Evolutionary conservation across 2,888 invertebrate species (phyloP), one percentile per base, ranked within the genome.

Genomic region (Deilephila elpenor): DNA sequence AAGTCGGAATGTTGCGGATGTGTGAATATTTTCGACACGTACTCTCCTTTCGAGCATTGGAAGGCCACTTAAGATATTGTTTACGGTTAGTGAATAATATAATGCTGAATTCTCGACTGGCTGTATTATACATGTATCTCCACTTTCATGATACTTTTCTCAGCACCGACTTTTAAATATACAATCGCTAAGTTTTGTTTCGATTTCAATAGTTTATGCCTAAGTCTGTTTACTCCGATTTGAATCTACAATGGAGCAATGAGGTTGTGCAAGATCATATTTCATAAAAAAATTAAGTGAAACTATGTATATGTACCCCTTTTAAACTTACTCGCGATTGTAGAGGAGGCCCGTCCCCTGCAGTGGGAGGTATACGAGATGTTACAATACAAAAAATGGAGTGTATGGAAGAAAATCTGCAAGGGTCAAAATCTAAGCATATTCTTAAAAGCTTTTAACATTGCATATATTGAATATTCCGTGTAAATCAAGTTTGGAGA

Each of bases 1-100:
- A 75, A 70, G 73, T 73, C 73, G n/a, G 72, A 74, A 59, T 75
- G 62, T 14, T 73, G 71, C 80, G 82, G 89, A 89, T 82, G 73
- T 61, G 79, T 73, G 53, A 62, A 19, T 67, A 59, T 51, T 71
- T 59, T 67, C n/a, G 32, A 61, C 61, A 1, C 73, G n/a, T 62
- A 74, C 76, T 76, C 72, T 74, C 8, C 6, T 7, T 17, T 70
- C 70, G n/a, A 59, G 8, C 7, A 77, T 81, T 62, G 29, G 25
- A 17, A 17, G 34, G n/a, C 37, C 59, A 59, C 59, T 59, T 37
- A 71, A 59, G 59, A 71, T 59, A 71, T 59, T 71, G 59, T 67
- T 67, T 44, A 29, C 67, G 44, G 67, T 67, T 62, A 29, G 19
- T 74, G 53, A 74, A 70, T 61, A 34, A 51, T 67, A 44, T 67